Evolutionary conservation across 2,797 vertebrate genomes (phyloP).

Genomic region (Eremophila alpestris): DNA sequence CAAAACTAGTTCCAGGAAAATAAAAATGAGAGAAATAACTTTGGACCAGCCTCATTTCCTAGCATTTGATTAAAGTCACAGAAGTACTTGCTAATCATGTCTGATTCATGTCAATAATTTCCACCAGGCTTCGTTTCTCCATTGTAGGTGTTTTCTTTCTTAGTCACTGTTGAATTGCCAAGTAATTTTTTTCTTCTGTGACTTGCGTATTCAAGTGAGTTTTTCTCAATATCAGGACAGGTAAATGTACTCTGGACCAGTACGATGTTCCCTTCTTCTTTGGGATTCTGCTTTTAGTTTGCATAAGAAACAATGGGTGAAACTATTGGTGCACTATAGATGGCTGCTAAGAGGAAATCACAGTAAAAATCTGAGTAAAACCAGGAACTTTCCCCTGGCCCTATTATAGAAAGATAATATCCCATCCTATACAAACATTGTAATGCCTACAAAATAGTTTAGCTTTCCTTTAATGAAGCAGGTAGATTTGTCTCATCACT

Average conservation of each 20-base stretch:
- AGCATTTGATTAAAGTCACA: background rate
- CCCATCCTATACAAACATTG: background rate
- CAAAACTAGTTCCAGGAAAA: background rate
- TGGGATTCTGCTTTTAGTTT: background rate
- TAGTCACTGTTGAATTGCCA: background rate
- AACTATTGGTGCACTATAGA: background rate
- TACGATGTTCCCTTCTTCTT: background rate
- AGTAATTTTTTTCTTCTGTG: background rate
- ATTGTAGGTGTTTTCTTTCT: background rate
- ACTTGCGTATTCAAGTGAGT: background rate
- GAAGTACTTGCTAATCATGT: background rate
- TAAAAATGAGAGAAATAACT: background rate
- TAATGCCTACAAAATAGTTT: background rate
- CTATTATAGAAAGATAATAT: background rate
- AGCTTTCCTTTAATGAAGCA: background rate
- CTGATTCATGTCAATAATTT: background rate
- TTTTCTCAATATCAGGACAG: background rate
- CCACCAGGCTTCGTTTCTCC: background rate
- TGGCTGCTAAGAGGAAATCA: background rate
- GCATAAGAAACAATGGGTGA: background rate
- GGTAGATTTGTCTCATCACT: background rate
- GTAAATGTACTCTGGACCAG: background rate
- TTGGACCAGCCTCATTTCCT: background rate
- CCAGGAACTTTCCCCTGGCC: background rate
- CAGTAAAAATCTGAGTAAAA: background rate